Evolutionary conservation across 1,140 invertebrate genomes (phyloP).

Genomic region (Pseudomyrmex sp.): DNA sequence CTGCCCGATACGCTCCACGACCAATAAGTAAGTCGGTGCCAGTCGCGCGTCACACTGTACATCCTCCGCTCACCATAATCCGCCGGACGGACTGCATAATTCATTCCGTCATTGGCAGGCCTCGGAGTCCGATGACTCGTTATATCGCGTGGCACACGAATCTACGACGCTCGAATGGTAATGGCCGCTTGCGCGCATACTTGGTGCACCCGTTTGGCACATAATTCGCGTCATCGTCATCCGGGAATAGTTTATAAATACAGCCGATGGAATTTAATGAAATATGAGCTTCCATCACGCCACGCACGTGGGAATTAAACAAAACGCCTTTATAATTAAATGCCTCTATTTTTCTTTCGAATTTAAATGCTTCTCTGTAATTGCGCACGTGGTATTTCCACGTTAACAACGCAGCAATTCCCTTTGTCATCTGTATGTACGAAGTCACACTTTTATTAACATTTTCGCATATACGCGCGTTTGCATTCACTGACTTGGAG

Average conservation of each 20-base stretch:
- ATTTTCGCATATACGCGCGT: no score
- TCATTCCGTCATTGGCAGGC: constrained; percentile 73
- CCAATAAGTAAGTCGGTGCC: constrained; percentile 68
- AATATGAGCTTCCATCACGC: background rate
- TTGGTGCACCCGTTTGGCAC: constrained; percentile 60
- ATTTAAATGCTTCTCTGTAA: no score
- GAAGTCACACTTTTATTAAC: no score
- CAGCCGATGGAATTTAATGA: constrained; percentile 8
- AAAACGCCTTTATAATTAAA: background rate
- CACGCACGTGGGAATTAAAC: background rate
- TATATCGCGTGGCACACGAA: constrained; percentile 57
- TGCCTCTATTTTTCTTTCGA: no score
- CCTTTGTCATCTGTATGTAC: no score
- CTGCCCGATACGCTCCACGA: constrained; percentile 56
- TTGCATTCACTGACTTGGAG: no score
- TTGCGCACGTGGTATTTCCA: no score
- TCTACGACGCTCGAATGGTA: constrained; percentile 68
- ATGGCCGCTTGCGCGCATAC: constrained; percentile 64
- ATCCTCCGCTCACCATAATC: constrained; percentile 71
- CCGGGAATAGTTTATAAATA: constrained; percentile 16
- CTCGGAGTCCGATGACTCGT: constrained; percentile 67
- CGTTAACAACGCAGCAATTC: no score
- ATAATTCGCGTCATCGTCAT: constrained; percentile 59
- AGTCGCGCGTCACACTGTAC: constrained; percentile 65
- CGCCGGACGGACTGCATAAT: constrained; percentile 70